Percentiles rank a stretch among this genome's conserved stretches.
These are phyloP conservation scores for Pristionchus entomophagus DNA, from an alignment of 2,888 invertebrate genomes.

Conservation along the genomic window DNA sequence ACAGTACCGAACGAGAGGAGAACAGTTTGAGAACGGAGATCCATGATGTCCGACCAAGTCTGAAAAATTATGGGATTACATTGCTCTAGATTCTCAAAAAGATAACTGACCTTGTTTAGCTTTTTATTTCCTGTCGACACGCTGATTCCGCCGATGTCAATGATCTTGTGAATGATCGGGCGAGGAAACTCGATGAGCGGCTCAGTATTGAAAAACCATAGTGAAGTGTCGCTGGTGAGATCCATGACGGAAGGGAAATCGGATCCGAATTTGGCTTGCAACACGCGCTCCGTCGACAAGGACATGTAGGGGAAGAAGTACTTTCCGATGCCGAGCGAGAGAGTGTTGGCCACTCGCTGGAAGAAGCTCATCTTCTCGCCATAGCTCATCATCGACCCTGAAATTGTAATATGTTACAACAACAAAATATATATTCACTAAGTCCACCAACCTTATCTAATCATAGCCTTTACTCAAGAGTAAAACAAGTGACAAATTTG, in stretches of 20 bases:
- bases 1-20: conserved; percentile 36
- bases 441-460: no score
- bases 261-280: neutral
- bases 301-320: neutral
- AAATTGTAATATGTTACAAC: neutral
- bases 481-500: no score
- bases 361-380: conserved; percentile 41
- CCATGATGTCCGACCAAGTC: conserved; percentile 39
- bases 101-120: conserved; percentile 26
- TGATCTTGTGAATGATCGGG: neutral
- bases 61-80: no score
- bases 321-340: conserved; percentile 22
- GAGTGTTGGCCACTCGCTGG: neutral
- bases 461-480: no score
- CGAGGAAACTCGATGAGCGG: conserved; percentile 46
- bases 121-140: conserved; percentile 17
- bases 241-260: neutral
- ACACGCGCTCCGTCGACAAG: neutral
- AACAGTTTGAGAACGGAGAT: conserved; percentile 3
- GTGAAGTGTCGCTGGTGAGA: neutral
- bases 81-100: neutral
- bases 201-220: conserved; percentile 29
- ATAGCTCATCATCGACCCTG: neutral
- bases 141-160: conserved; percentile 44
- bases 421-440: no score